Evolutionary conservation across 2,888 invertebrate genomes (phyloP).

Genomic region (Acanthosoma haemorrhoidale): DNA sequence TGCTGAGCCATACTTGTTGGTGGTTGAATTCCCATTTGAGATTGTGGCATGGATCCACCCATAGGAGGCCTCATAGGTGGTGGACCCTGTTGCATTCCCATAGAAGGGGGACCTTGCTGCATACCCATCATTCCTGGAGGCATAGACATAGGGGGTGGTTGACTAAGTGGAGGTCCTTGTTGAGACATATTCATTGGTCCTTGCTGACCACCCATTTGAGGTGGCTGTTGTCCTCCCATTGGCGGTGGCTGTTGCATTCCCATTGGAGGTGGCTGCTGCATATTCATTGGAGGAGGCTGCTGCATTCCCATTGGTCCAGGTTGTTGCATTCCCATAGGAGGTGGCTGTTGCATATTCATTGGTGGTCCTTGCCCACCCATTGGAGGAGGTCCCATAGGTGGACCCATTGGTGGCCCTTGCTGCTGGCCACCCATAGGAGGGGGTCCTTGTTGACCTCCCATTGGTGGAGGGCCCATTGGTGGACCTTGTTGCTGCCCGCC

Average conservation of each 20-base stretch:
- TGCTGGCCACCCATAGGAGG: conserved; percentile 23
- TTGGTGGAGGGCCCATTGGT: conserved; percentile 38
- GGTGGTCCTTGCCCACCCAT: conserved; percentile 27
- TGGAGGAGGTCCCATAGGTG: conserved; percentile 26
- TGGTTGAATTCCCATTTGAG: conserved; percentile 31
- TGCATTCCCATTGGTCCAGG: conserved; percentile 40
- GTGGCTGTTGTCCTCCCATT: conserved; percentile 24
- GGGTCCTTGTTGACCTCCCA: conserved; percentile 31
- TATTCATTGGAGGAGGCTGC: conserved; percentile 36
- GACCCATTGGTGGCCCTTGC: conserved; percentile 39
- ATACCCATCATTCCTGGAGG: conserved; percentile 42
- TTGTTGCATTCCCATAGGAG: conserved; percentile 40
- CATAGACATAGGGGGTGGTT: conserved; percentile 32
- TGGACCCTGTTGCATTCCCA: conserved; percentile 37
- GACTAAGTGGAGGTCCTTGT: conserved; percentile 39
- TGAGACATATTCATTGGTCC: conserved; percentile 17
- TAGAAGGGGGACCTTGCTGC: conserved; percentile 37
- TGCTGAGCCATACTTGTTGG: conserved; percentile 20
- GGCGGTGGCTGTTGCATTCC: conserved; percentile 32
- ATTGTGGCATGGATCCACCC: conserved; percentile 41
- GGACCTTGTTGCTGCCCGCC: conserved; percentile 37
- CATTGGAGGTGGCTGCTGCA: conserved; percentile 35
- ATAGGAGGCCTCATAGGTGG: conserved; percentile 33
- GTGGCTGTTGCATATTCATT: conserved; percentile 32
- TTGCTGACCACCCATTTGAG: conserved; percentile 12